A percentile compares a stretch with the other conserved stretches of the same genome.
These are phyloP conservation scores for Anomalospiza imberbis DNA, from an alignment of 2,797 vertebrate species.

Conservation along the genomic window DNA sequence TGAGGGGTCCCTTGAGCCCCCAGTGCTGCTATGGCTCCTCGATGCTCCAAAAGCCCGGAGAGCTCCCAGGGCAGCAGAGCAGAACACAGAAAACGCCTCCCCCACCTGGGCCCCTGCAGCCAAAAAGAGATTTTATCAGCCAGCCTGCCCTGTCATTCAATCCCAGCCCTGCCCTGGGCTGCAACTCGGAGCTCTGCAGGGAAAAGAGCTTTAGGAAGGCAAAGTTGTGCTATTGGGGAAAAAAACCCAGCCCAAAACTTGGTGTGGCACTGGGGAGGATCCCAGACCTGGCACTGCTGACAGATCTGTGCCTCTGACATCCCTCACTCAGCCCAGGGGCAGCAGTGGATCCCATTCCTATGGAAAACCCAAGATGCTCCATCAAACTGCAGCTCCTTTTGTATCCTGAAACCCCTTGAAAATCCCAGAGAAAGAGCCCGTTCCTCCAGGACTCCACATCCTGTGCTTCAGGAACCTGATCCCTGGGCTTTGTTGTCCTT, in stretches of 20 bases:
- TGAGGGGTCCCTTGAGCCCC: background rate
- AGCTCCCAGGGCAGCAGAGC: background rate
- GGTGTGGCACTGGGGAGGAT: background rate
- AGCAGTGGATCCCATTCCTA: background rate
- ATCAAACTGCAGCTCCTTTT: background rate
- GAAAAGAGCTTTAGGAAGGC: background rate
- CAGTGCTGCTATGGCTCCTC: background rate
- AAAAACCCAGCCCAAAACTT: background rate
- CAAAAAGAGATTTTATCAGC: conserved; percentile 42
- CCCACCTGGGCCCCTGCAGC: conserved; percentile 22
- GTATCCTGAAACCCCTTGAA: background rate
- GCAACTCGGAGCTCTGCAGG: background rate
- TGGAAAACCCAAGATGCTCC: background rate
- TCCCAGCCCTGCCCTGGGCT: conserved; percentile 20
- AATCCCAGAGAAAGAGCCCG: background rate
- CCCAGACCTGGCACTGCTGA: background rate
- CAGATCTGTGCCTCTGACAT: background rate
- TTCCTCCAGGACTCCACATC: background rate
- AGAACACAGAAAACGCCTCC: background rate
- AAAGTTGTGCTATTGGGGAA: background rate
- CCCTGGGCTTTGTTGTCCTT: background rate
- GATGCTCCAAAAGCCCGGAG: background rate
- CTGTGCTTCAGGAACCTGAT: background rate
- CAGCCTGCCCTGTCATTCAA: background rate
- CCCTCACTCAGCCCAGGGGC: background rate